A percentile compares a stretch with the other conserved stretches of the same genome.
Evolutionary conservation across 2,888 invertebrate species (phyloP).

Genomic region (Idaea straminata): DNA sequence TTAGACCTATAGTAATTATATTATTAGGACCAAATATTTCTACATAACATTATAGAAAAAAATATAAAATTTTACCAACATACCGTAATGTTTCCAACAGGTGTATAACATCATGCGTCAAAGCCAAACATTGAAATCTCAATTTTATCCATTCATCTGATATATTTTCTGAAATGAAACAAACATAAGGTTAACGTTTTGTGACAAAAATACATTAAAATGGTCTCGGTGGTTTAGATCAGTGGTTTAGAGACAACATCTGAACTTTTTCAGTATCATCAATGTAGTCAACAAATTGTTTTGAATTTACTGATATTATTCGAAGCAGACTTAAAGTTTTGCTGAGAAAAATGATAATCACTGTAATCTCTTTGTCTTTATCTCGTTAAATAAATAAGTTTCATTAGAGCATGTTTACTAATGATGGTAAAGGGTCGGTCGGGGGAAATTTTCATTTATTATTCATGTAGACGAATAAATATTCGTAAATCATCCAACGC

Average conservation of each 20-base stretch:
- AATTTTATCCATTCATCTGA: constrained; percentile 89
- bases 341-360: not conserved
- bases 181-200: constrained; percentile 15
- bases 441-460: constrained; percentile 30
- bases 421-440: constrained; percentile 10
- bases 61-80: constrained; percentile 43
- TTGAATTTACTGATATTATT: too few relatives aligned
- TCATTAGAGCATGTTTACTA: constrained; percentile 21
- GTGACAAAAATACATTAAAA: constrained; percentile 4
- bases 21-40: constrained; percentile 58
- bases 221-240: not conserved
- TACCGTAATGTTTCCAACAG: constrained; percentile 84
- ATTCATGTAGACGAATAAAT: constrained; percentile 18
- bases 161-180: constrained; percentile 80
- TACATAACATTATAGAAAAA: constrained; percentile 59
- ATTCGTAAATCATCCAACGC: constrained; percentile 38
- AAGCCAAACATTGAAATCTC: constrained; percentile 87
- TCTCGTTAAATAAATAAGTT: constrained; percentile 8
- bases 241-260: too few relatives aligned
- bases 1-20: constrained; percentile 8
- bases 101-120: constrained; percentile 84
- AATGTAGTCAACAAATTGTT: too few relatives aligned
- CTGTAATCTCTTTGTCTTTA: not conserved
- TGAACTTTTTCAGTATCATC: too few relatives aligned
- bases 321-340: not conserved